phyloP scores from a whole-genome alignment of 2,888 invertebrate species.

The Odontothrips loti region DNA sequence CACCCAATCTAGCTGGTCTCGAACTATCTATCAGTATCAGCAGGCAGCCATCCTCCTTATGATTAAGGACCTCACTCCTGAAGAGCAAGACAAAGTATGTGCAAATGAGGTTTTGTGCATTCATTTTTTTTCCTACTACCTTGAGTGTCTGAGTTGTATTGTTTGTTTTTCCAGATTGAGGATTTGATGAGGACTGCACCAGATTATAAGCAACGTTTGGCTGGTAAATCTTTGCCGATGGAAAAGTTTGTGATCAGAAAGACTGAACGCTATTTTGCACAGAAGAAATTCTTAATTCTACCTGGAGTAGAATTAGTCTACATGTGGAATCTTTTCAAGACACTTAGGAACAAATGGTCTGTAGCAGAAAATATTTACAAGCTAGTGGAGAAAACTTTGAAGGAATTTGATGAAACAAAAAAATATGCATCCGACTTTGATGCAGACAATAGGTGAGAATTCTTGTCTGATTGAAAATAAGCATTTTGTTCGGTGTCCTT shows the following conservation, averaged over 20 bases:
- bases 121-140: background rate
- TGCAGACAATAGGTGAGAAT: constrained; percentile 57
- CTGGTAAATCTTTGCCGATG: constrained; percentile 94
- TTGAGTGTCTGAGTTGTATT: background rate
- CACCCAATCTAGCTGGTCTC: constrained; percentile 84
- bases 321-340: constrained; percentile 87
- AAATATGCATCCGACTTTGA: constrained; percentile 50
- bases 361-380: constrained; percentile 60
- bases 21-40: constrained; percentile 86
- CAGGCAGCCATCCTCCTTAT: constrained; percentile 79
- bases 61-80: constrained; percentile 53
- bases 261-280: constrained; percentile 70
- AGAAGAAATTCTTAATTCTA: constrained; percentile 67
- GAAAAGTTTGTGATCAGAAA: constrained; percentile 94
- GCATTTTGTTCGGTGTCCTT: background rate
- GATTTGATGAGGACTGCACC: constrained; percentile 63
- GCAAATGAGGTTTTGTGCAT: too few relatives aligned
- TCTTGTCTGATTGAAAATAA: too few relatives aligned
- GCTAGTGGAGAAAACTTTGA: constrained; percentile 55
- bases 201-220: constrained; percentile 78
- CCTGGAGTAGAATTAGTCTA: constrained; percentile 86
- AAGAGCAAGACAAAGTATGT: constrained; percentile 54
- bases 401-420: constrained; percentile 41
- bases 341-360: constrained; percentile 66
- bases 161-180: background rate